phyloP scores from a whole-genome alignment of 2,888 invertebrate genomes.

The Oegoconia quadripuncta region DNA sequence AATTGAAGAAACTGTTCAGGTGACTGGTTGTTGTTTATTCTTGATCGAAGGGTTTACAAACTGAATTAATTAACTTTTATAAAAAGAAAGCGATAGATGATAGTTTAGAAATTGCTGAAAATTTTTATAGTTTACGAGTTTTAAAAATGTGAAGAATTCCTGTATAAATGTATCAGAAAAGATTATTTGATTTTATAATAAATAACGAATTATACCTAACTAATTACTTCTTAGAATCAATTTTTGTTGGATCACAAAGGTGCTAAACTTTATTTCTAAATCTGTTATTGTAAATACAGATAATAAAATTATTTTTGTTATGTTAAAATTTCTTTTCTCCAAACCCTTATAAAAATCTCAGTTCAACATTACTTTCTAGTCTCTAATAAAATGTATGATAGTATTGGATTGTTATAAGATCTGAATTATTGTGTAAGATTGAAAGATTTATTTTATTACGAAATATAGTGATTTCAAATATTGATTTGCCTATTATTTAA shows the following conservation, averaged over 20 bases:
- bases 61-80: too few relatives aligned
- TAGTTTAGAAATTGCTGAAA: too few relatives aligned
- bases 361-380: constrained; percentile 71
- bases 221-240: constrained; percentile 1
- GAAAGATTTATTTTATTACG: constrained; percentile 62
- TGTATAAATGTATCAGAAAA: too few relatives aligned
- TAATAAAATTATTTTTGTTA: constrained; percentile 21
- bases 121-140: too few relatives aligned
- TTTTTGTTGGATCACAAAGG: constrained; percentile 49
- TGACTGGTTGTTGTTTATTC: too few relatives aligned
- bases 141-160: too few relatives aligned
- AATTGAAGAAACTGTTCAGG: too few relatives aligned
- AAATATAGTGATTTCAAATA: constrained; percentile 42
- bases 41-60: too few relatives aligned
- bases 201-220: too few relatives aligned
- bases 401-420: constrained; percentile 57
- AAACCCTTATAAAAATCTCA: constrained; percentile 41
- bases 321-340: constrained; percentile 21
- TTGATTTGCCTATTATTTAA: constrained; percentile 26
- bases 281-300: constrained; percentile 28
- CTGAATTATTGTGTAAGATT: constrained; percentile 56
- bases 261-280: constrained; percentile 37
- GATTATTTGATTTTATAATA: too few relatives aligned
- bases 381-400: constrained; percentile 63
- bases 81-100: too few relatives aligned